Conservation (phyloP, 2,113 vertebrate species). For the Gopherus evgoodei region DNA sequence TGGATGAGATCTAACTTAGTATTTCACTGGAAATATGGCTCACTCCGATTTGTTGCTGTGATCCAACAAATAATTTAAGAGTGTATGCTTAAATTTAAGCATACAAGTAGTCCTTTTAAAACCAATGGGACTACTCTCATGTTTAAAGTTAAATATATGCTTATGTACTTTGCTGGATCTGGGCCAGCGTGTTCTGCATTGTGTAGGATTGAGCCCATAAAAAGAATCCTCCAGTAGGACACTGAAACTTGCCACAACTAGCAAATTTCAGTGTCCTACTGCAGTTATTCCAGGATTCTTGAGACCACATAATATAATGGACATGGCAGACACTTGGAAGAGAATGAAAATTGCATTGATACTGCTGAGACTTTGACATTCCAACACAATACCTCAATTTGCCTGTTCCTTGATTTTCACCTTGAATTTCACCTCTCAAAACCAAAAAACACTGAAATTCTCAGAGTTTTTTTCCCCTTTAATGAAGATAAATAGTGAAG, state of each 20-base stretch:
- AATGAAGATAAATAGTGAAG: background rate
- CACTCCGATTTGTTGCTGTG: background rate
- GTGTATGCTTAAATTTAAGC: background rate
- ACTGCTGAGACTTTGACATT: no score
- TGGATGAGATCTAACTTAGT: no score
- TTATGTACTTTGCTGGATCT: background rate
- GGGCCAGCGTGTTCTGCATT: background rate
- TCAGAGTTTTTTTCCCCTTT: background rate
- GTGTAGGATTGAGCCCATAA: background rate
- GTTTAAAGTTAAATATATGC: background rate
- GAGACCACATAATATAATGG: no score
- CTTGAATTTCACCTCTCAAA: background rate
- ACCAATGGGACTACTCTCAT: background rate
- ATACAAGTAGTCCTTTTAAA: background rate
- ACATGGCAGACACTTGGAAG: no score
- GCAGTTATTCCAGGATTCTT: background rate
- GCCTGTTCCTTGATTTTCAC: background rate
- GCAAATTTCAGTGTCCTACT: background rate
- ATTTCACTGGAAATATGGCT: background rate
- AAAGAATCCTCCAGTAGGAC: background rate
- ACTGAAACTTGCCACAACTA: no score
- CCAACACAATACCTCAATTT: no score
- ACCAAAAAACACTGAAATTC: background rate
- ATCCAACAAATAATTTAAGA: constrained; percentile 8
- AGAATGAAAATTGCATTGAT: no score